Conservation (phyloP, 2,797 vertebrate genomes). For the Odontamblyopus rebecca region DNA sequence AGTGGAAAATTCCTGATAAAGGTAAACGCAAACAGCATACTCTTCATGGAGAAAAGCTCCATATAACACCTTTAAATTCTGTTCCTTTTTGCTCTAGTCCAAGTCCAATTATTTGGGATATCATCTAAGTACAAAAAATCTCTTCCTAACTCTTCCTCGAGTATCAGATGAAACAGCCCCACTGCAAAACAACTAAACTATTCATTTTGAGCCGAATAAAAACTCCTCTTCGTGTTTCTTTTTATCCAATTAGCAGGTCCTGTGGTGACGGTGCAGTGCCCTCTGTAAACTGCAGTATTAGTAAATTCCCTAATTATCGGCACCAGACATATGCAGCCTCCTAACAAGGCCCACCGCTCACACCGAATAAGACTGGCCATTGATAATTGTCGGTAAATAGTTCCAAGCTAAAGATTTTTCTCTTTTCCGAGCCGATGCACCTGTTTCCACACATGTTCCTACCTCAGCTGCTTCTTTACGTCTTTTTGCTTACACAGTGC, state of each 20-base stretch:
- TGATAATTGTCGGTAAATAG: neutral
- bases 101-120: neutral
- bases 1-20: too few relatives aligned
- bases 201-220: neutral
- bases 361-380: neutral
- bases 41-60: too few relatives aligned
- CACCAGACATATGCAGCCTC: constrained; percentile 24
- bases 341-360: constrained; percentile 18
- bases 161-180: neutral
- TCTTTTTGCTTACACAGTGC: neutral
- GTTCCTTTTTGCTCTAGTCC: neutral
- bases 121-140: neutral
- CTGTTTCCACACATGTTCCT: constrained; percentile 24
- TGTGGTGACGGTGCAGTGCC: constrained; percentile 40
- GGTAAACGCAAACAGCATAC: too few relatives aligned
- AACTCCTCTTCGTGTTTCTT: constrained; percentile 30
- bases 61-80: neutral
- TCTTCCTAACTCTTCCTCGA: neutral
- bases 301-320: constrained; percentile 55
- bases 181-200: constrained; percentile 5
- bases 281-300: constrained; percentile 40
- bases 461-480: neutral
- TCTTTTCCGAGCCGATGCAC: neutral
- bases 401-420: neutral
- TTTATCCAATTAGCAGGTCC: constrained; percentile 62